phyloP scores from a whole-genome alignment of 2,113 vertebrate species.

The Rhinolophus sinicus region DNA sequence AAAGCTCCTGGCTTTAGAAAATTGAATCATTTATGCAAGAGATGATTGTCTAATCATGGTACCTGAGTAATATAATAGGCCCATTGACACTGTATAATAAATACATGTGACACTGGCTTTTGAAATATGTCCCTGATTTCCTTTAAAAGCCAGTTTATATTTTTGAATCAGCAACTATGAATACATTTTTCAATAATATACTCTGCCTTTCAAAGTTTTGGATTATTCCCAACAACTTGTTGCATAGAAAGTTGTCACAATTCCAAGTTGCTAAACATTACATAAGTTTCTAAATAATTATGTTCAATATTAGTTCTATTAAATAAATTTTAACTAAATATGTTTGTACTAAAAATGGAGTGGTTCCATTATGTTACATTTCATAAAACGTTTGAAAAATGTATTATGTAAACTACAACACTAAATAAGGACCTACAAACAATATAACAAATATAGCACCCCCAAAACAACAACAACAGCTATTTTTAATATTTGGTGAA shows the following conservation, averaged over 20 bases:
- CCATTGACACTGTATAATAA: neutral
- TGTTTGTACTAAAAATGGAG: neutral
- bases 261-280: neutral
- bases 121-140: conserved; percentile 8
- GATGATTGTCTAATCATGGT: neutral
- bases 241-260: neutral
- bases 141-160: conserved; percentile 8
- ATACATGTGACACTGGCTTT: neutral
- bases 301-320: neutral
- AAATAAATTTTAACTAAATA: neutral
- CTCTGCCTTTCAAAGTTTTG: conserved; percentile 27
- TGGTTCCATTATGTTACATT: neutral
- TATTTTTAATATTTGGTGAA: neutral
- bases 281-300: conserved; percentile 46
- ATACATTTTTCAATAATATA: conserved; percentile 46
- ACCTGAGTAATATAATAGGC: neutral
- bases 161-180: conserved; percentile 27
- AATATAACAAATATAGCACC: neutral
- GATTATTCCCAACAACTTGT: conserved; percentile 38
- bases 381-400: conserved; percentile 14
- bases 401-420: conserved; percentile 28
- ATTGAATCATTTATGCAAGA: neutral
- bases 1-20: neutral
- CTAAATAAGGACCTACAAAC: neutral
- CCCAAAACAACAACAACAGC: neutral